A percentile compares a stretch with the other conserved stretches of the same genome.
phyloP scores from a whole-genome alignment of 2,797 vertebrate genomes.

The Dryobates pubescens region DNA sequence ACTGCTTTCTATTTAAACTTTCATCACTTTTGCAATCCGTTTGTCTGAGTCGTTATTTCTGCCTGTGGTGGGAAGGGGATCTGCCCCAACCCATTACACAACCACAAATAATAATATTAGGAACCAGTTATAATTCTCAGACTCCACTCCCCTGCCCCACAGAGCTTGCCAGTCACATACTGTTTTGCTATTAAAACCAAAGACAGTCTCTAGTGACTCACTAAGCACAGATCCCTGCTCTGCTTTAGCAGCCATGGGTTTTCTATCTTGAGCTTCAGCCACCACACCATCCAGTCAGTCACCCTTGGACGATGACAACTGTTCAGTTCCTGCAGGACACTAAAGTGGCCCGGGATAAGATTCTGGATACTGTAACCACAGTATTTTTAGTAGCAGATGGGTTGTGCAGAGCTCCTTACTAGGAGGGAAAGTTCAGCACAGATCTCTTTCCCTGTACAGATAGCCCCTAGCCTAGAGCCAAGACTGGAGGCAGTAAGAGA shows the following conservation, averaged over 20 bases:
- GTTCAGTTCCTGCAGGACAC: background rate
- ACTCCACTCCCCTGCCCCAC: background rate
- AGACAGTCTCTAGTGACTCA: background rate
- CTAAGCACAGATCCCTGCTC: constrained; percentile 1
- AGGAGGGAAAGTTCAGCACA: constrained; percentile 14
- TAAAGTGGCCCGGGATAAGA: constrained; percentile 19
- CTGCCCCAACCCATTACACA: no score
- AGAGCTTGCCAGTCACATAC: background rate
- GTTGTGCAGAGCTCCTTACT: constrained; percentile 7
- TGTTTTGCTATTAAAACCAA: background rate
- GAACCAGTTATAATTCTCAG: background rate
- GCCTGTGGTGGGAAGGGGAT: no score
- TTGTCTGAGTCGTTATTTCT: no score
- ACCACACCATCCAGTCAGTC: background rate
- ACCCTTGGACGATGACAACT: background rate
- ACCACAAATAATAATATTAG: background rate
- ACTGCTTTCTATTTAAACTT: no score
- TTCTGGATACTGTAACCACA: constrained; percentile 17
- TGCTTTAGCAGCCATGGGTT: constrained; percentile 34
- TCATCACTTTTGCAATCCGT: no score
- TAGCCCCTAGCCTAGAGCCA: background rate
- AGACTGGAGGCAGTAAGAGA: background rate
- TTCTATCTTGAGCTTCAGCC: constrained; percentile 44
- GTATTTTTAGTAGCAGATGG: constrained; percentile 52
- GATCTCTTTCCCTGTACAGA: background rate